These are phyloP conservation scores for Caenorhabditis afra DNA, from an alignment of 2,888 invertebrate genomes.

Conservation along the genomic window DNA sequence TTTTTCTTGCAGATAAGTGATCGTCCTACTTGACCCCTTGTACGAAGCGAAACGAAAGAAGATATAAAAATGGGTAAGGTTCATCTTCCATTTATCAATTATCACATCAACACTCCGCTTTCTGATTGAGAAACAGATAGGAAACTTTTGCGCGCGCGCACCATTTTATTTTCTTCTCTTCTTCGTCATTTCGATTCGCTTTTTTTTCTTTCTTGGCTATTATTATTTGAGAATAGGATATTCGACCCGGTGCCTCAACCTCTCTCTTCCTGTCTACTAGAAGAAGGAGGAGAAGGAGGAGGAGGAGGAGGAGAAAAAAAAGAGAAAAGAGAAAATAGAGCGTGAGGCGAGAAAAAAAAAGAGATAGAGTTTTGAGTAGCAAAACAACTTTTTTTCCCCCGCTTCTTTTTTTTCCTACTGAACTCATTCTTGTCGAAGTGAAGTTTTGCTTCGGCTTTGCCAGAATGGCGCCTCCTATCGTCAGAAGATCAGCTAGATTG, in stretches of 20 bases:
- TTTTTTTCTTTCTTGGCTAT: conserved; percentile 18
- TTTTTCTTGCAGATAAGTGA: neutral
- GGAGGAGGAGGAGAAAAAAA: conserved; percentile 10
- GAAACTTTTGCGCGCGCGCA: neutral
- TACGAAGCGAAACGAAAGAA: conserved; percentile 2
- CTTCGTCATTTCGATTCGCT: neutral
- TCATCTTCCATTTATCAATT: conserved; percentile 5
- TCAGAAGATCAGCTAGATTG: conserved; percentile 36
- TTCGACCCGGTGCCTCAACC: conserved; percentile 12
- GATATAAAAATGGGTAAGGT: conserved; percentile 30
- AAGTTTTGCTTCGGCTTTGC: too few relatives aligned
- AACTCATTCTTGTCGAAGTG: too few relatives aligned
- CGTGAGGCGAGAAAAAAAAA: conserved; percentile 19
- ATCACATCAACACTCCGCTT: neutral
- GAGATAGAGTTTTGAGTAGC: conserved; percentile 39
- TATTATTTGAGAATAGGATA: conserved; percentile 48
- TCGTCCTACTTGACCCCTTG: neutral
- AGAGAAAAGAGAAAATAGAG: conserved; percentile 9
- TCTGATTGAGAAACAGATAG: neutral
- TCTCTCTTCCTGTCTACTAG: conserved; percentile 8
- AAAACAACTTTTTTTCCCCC: conserved; percentile 42
- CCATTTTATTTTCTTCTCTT: conserved; percentile 4
- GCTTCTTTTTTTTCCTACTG: neutral
- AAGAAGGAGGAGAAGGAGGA: conserved; percentile 6
- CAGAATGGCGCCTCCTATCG: conserved; percentile 41